These are phyloP conservation scores for Tinea pellionella DNA, from an alignment of 2,888 invertebrate species.

Conservation along the genomic window DNA sequence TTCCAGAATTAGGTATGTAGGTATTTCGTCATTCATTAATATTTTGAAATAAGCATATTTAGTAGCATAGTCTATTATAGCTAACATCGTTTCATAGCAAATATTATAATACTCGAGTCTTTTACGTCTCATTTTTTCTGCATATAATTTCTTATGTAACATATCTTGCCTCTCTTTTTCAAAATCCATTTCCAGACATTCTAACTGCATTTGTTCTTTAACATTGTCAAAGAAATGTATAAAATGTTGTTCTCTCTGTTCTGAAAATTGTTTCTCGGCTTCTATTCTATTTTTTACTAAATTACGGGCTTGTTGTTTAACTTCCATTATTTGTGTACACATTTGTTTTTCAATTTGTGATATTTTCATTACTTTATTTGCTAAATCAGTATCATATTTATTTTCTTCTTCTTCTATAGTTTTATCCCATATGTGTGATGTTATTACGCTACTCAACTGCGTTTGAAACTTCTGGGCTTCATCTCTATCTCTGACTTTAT, in stretches of 20 bases:
- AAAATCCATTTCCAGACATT: slow-evolving; percentile 59
- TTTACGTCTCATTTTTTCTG: slow-evolving; percentile 61
- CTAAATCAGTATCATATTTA: slow-evolving; percentile 58
- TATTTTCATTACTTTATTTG: slow-evolving; percentile 69
- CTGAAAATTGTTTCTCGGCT: slow-evolving; percentile 58
- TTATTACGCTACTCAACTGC: slow-evolving; percentile 57
- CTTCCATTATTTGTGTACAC: slow-evolving; percentile 71
- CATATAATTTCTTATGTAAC: slow-evolving; percentile 64
- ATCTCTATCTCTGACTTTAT: slow-evolving; percentile 43
- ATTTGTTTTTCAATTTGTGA: slow-evolving; percentile 76
- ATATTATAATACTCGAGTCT: slow-evolving; percentile 54
- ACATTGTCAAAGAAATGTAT: slow-evolving; percentile 51
- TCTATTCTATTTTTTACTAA: slow-evolving; percentile 63
- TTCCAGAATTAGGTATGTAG: slow-evolving; percentile 57
- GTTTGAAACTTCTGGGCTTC: slow-evolving; percentile 58
- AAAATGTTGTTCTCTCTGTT: slow-evolving; percentile 59
- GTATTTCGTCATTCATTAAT: slow-evolving; percentile 48
- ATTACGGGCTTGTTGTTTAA: slow-evolving; percentile 68
- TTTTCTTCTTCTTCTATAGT: slow-evolving; percentile 62
- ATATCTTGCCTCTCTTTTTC: slow-evolving; percentile 61
- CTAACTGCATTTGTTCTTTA: slow-evolving; percentile 53
- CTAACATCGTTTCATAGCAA: slow-evolving; percentile 63
- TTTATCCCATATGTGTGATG: slow-evolving; percentile 63
- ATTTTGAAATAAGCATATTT: slow-evolving; percentile 60
- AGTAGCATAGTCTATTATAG: slow-evolving; percentile 66